Percentiles rank a stretch among this genome's conserved stretches.
Evolutionary conservation across 2,888 invertebrate species (phyloP).

Genomic region (Alviniconcha strummeri): DNA sequence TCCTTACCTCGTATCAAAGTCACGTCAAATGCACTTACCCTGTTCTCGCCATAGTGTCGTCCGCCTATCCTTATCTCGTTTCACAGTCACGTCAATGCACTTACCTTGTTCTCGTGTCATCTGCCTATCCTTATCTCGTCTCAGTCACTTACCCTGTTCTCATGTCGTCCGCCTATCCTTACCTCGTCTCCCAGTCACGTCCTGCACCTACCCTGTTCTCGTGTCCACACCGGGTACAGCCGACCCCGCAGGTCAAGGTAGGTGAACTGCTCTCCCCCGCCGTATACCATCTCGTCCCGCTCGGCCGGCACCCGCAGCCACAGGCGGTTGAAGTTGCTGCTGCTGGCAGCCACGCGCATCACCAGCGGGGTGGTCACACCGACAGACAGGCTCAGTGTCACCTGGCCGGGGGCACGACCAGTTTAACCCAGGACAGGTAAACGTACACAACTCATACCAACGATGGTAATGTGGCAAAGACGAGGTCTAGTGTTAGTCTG

Average conservation of each 20-base stretch:
- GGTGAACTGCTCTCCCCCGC: conserved; percentile 67
- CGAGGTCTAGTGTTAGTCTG: background rate
- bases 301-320: conserved; percentile 61
- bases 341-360: conserved; percentile 41
- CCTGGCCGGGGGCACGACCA: background rate
- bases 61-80: no score
- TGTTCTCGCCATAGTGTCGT: no score
- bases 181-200: no score
- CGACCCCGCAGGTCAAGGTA: conserved; percentile 62
- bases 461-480: background rate
- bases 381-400: conserved; percentile 28
- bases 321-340: conserved; percentile 46
- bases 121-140: no score
- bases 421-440: background rate
- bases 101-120: no score
- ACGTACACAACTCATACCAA: background rate
- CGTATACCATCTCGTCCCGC: conserved; percentile 58
- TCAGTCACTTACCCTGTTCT: no score
- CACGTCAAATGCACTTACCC: no score
- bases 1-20: no score
- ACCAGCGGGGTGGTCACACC: conserved; percentile 47
- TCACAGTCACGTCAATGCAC: no score
- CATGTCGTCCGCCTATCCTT: no score
- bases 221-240: conserved; percentile 65
- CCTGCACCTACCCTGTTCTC: conserved; percentile 63